Base-by-base conservation (phyloP, 2,113 vertebrate species). In the Oceanites oceanicus region DNA sequence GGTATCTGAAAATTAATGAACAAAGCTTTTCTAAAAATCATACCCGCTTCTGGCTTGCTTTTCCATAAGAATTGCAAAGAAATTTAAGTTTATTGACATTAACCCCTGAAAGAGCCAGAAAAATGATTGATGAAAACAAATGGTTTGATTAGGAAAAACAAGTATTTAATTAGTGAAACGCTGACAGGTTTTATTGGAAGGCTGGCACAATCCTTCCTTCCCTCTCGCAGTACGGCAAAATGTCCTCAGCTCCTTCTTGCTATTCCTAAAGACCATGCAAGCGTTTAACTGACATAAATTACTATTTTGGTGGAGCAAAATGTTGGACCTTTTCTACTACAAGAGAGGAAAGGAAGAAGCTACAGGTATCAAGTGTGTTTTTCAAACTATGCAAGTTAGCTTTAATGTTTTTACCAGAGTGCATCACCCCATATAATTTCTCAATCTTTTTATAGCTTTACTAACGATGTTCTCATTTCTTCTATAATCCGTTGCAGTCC, bases 381-480 rank as follows among this genome's bases (percentile, higher is more conserved):
- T 81, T 81, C 15, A 55, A 86, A n/a, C 21, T 36, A 1, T 22
- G 8, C 32, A 53, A 77, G 47, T 66, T 76, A 2, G 1, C 23
- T 61, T 90, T 65, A 74, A 36, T 58, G 44, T 62, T 91, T 78
- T 49, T 72, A 89, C 17, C 73, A 66, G 58, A 66, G 59, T 62
- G 52, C 58, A 75, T 82, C 63, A 29, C 94, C 91, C n/a, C 42
- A 49, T 73, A 11, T 70, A 7, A 79, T 86, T 94, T 82, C 50
- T 87, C 34, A 75, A 40, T 50, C 53, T 94, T 91, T 92, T 95
- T 72, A 63, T 88, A 72, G 86, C 62, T 90, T 89, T 79, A 40
- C 86, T 96, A 75, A 97, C 49, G 61, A 78, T 73, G 49, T 58
- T 89, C 73, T 90, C 49, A 75, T 95, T 91, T 95, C n/a, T 78